phyloP scores from a whole-genome alignment of 2,113 vertebrate species.

The Hippocampus guttulatus region DNA sequence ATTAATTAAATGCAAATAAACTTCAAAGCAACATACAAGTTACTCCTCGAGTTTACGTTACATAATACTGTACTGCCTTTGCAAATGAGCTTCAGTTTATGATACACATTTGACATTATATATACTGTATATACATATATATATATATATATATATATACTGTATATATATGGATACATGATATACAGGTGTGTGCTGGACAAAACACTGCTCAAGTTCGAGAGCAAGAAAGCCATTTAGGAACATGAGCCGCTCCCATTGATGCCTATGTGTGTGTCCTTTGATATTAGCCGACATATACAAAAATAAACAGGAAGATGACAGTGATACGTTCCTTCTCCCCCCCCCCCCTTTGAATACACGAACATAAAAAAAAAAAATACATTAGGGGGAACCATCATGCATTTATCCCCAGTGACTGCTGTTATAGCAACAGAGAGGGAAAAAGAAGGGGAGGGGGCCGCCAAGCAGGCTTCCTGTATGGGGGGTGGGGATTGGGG shows the following conservation, averaged over 20 bases:
- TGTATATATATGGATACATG: slow-evolving; percentile 52
- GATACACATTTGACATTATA: slow-evolving; percentile 44
- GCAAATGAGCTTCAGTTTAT: slow-evolving; percentile 45
- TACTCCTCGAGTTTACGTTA: slow-evolving; percentile 58
- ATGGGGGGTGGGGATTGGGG: neutral
- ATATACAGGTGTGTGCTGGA: slow-evolving; percentile 56
- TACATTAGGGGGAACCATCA: slow-evolving; percentile 70
- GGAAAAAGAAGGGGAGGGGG: slow-evolving; percentile 7
- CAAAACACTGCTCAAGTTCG: slow-evolving; percentile 24
- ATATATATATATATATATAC: slow-evolving; percentile 1
- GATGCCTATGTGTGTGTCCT: slow-evolving; percentile 35
- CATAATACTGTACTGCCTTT: slow-evolving; percentile 69
- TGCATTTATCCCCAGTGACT: slow-evolving; percentile 69
- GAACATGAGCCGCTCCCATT: slow-evolving; percentile 32
- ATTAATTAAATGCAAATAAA: neutral
- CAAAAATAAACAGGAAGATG: slow-evolving; percentile 44
- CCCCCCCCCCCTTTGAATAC: slow-evolving; percentile 42
- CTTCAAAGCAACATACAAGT: slow-evolving; percentile 3
- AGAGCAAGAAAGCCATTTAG: slow-evolving; percentile 21
- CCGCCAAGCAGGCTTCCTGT: neutral
- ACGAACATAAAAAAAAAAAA: neutral
- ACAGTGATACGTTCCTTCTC: slow-evolving; percentile 38
- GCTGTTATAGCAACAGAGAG: slow-evolving; percentile 53
- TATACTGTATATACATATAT: no score
- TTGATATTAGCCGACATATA: slow-evolving; percentile 35